Conservation (phyloP, 2,888 invertebrate species). For the Erebia ligea region DNA sequence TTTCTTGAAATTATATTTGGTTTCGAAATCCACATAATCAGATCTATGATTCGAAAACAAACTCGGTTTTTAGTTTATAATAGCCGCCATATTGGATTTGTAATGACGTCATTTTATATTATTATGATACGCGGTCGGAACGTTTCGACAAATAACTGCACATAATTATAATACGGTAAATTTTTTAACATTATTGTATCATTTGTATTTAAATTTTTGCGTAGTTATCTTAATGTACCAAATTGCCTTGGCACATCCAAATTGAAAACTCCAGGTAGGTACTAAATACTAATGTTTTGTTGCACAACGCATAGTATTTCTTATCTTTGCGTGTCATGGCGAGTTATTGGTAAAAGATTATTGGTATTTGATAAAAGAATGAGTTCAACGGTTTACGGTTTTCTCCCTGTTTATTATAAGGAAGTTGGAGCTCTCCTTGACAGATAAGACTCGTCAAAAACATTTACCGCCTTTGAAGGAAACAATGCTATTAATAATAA, state of each 20-base stretch:
- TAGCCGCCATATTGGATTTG: background rate
- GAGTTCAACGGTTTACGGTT: background rate
- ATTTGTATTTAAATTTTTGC: background rate
- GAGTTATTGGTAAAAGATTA: conserved; percentile 6
- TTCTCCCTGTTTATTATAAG: background rate
- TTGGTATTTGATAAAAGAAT: conserved; percentile 10
- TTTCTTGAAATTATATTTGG: too few species aligned
- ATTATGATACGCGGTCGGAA: too few species aligned
- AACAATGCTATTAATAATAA: background rate
- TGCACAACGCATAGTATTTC: conserved; percentile 7
- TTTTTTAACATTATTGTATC: background rate
- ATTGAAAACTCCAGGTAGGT: background rate
- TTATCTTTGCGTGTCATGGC: conserved; percentile 13
- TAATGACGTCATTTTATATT: background rate
- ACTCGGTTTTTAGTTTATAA: background rate
- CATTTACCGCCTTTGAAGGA: conserved; percentile 1
- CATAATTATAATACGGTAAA: too few species aligned
- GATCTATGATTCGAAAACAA: background rate
- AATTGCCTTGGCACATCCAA: background rate
- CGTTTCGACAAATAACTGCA: too few species aligned
- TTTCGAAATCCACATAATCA: background rate
- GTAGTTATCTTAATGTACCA: background rate
- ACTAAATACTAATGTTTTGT: conserved; percentile 6
- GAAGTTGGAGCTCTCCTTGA: background rate
- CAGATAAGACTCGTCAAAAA: conserved; percentile 5